Base-by-base conservation (phyloP, 2,888 invertebrate genomes). In the Epirrhoe tristata region DNA sequence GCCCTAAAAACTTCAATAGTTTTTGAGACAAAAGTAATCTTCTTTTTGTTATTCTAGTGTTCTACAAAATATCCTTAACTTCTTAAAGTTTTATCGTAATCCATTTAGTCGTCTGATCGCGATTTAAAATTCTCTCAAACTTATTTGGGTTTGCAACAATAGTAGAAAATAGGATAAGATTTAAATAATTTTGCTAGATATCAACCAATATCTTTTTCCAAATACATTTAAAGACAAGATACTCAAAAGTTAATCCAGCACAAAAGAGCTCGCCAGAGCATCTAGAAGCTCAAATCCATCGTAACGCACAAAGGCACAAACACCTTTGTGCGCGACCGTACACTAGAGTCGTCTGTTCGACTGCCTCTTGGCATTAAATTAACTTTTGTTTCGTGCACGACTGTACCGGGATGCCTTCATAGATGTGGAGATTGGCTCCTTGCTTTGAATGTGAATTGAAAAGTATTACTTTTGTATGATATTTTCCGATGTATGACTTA, bases 301-400 rank as follows among this genome's bases (percentile, higher is more conserved):
- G 7, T 16, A 34, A 24, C 60, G 46, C 54, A 59, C 64, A 64
- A 64, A 64, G 58, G 46, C 55, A 32, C 16, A 10, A 48, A 10
- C 58, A 55, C 64, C 43, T 64, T 59, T 64, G 64, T 50, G 55
- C 50, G 17, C 62, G 51, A 51, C 39, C 4, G 56, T 56, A 48
- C 56, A 10, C 55, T 50, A 17, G n/a, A 36, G n/a, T 48, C 34
- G 53, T 48, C 34, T 39, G 50, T 56, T 62, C 56, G 55, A 62
- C 62, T 56, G 62, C 24, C 56, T 51, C 56, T 51, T 51, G 50
- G 50, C 24, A 55, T 61, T 62, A 56, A 51, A 62, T 56, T 56
- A 39, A 56, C 56, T 62, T 62, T 62, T 62, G 56, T 52, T 59
- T 59, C 43, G 31, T 39, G 56, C 56, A 24, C 62, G 56, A 62